Evolutionary conservation across 2,113 vertebrate genomes (phyloP).

Genomic region (Tachuris rubrigastra): DNA sequence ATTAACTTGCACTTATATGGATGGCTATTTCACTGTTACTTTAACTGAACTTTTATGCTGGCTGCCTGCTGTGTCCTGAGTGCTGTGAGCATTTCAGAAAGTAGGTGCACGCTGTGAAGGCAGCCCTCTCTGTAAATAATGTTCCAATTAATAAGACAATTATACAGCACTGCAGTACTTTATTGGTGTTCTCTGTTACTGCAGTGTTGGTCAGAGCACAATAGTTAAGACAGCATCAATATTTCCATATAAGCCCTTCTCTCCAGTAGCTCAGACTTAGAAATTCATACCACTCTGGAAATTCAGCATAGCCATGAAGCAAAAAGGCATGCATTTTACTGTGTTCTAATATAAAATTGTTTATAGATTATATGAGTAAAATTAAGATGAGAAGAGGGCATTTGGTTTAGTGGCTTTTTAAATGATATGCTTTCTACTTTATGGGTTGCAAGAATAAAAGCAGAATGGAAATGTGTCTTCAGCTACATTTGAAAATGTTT

Average conservation of each 20-base stretch:
- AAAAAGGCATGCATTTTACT: neutral
- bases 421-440: conserved; percentile 14
- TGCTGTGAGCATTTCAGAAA: conserved; percentile 51
- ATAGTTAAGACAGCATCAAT: neutral
- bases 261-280: neutral
- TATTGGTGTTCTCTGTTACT: conserved; percentile 41
- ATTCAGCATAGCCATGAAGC: neutral
- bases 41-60: conserved; percentile 48
- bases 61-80: conserved; percentile 58
- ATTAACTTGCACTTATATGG: conserved; percentile 48
- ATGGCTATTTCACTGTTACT: conserved; percentile 45
- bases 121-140: conserved; percentile 58
- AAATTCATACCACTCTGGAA: neutral
- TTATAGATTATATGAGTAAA: neutral
- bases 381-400: neutral
- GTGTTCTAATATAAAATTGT: neutral
- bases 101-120: conserved; percentile 60
- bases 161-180: conserved; percentile 37
- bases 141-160: conserved; percentile 65
- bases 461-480: conserved; percentile 12
- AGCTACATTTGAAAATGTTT: neutral
- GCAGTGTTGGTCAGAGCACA: conserved; percentile 4
- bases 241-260: neutral
- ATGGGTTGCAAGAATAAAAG: conserved; percentile 1
- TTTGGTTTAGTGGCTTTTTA: neutral